Evolutionary conservation across 2,113 vertebrate species (phyloP).

Genomic region (Spermophilus dauricus): DNA sequence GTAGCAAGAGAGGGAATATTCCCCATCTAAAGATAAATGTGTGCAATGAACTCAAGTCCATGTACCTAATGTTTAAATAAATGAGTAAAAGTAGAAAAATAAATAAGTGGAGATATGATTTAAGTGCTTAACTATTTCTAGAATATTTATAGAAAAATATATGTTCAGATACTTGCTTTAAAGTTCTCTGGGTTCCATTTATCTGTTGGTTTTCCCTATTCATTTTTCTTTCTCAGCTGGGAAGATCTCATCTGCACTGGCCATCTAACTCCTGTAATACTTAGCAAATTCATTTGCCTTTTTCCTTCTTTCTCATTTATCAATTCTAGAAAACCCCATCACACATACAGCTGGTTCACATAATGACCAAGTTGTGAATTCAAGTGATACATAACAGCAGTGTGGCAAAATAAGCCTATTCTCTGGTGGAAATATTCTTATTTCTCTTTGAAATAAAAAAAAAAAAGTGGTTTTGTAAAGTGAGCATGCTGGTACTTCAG

Average conservation of each 20-base stretch:
- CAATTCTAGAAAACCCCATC: not conserved
- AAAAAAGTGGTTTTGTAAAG: not conserved
- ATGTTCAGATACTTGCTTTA: not conserved
- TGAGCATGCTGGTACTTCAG: not conserved
- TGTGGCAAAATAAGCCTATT: not conserved
- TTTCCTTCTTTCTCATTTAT: not conserved
- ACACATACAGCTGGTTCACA: not conserved
- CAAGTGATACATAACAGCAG: not conserved
- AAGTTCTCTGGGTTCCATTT: not conserved
- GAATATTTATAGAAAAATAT: not conserved
- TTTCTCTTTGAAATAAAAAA: not conserved
- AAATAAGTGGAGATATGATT: not conserved
- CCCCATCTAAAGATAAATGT: not conserved
- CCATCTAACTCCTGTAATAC: not conserved
- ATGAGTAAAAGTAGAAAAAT: not conserved
- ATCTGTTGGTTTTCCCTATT: not conserved
- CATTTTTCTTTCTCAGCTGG: not conserved
- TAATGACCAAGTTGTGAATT: not conserved
- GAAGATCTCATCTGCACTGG: not conserved
- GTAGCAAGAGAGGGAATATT: not conserved
- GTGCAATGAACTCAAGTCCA: not conserved
- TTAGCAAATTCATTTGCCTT: not conserved
- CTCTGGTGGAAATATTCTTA: not conserved
- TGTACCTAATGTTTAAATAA: not conserved
- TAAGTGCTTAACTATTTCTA: not conserved